Evolutionary conservation across 2,797 vertebrate genomes (phyloP), one percentile per base, ranked within the genome.

Genomic region (Sarcoramphus papa): DNA sequence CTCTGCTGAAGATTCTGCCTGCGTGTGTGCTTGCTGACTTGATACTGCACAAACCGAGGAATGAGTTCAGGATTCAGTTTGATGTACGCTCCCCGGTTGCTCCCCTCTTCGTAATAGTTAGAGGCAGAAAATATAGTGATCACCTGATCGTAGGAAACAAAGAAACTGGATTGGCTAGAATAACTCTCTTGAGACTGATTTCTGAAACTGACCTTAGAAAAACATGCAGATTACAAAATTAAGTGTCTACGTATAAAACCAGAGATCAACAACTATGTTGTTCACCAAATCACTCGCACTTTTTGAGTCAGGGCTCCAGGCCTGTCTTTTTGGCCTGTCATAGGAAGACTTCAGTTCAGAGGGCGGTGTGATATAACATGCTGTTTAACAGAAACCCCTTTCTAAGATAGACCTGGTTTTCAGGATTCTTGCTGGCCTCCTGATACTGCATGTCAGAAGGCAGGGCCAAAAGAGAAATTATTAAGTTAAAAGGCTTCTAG

Each of bases 111-210:
- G 0, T 99, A 99, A 90, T 99, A 99, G 98, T 99, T 99, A n/a
- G 99, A 99, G 4, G 99, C 99, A 50, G 99, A 99, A 98, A 99
- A 99, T 95, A 99, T 97, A 50, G 99, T 99, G 97, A 99, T 98
- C 47, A 99, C 99, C 99, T 99, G 92, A 40, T 80, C 59, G 72
- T 0, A 90, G 72, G 84, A 96, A 95, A 97, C 64, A 91, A 57
- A 70, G 20, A 53, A 84, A 81, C 17, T 20, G 21, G 8, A 21
- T 48, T 80, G 81, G 82, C 27, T 57, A 20, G 14, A 60, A 37
- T 40, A 78, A 27, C 64, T 22, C 48, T 65, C 60, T 47, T 20
- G 35, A 65, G 51, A 33, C 18, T 23, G 57, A 64, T 21, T 67
- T 54, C 70, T 84, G 64, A 91, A 74, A 76, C n/a, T 14, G 14